Conservation (phyloP, 2,888 invertebrate species). For the Arge pagana region DNA sequence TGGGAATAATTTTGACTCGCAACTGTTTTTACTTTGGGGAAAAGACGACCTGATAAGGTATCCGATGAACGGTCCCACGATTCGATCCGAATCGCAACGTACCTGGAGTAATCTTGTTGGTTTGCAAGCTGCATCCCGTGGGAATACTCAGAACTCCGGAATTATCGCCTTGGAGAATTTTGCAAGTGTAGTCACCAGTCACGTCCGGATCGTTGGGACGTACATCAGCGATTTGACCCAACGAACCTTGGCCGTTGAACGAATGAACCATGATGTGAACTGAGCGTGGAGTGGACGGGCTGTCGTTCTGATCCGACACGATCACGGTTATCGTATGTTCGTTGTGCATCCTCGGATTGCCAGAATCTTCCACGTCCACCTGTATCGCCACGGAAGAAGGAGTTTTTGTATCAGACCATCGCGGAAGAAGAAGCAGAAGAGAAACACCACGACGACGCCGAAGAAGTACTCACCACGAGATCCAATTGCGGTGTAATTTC, state of each 20-base stretch:
- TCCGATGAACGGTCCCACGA: no score
- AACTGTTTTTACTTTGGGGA: background rate
- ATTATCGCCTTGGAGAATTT: slow-evolving; percentile 70
- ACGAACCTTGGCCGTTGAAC: slow-evolving; percentile 75
- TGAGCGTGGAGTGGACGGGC: slow-evolving; percentile 82
- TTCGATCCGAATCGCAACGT: slow-evolving; percentile 30
- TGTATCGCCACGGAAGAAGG: no score
- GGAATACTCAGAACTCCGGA: slow-evolving; percentile 72
- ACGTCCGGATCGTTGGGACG: slow-evolving; percentile 91
- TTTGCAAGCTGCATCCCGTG: slow-evolving; percentile 78
- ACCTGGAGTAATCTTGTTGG: slow-evolving; percentile 71
- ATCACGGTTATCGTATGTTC: slow-evolving; percentile 77
- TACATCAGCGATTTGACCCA: slow-evolving; percentile 87
- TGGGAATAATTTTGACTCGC: background rate
- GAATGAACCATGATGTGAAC: slow-evolving; percentile 80
- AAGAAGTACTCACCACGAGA: slow-evolving; percentile 63
- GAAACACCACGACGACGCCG: no score
- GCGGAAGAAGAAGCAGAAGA: no score
- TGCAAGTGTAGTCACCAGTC: slow-evolving; percentile 88
- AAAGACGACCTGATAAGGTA: slow-evolving; percentile 10
- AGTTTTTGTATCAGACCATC: no score
- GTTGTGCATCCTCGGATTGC: slow-evolving; percentile 80
- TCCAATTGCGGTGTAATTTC: slow-evolving; percentile 78
- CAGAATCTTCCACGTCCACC: slow-evolving; percentile 88
- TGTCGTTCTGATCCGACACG: slow-evolving; percentile 88